Base-by-base conservation (phyloP, 2,888 invertebrate species). In the Notodonta dromedarius region DNA sequence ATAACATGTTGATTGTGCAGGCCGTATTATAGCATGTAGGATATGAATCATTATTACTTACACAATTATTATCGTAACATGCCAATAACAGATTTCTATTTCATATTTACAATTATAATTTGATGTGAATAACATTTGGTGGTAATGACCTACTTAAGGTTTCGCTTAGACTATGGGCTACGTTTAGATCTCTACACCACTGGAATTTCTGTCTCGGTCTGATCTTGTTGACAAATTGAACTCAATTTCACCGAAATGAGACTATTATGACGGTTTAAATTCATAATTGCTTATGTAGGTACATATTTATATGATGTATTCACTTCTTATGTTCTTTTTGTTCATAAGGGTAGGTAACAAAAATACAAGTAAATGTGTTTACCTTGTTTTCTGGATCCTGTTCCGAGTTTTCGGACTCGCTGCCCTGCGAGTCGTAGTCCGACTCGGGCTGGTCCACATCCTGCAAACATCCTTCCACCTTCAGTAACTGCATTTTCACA, bases 331-430 rank as follows among this genome's bases (percentile, higher is more conserved):
- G 35, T 35, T 35, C 7, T 50, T 11, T 50, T 50, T 11, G 9
- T n/a, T 7, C 8, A 12, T 50, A 14, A 5, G 50, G 13, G 14
- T 42, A 42, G 12, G 24, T 50, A 51, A 51, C 24, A 24, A 16
- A 51, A 40, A 40, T 7, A 40, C 14, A 56, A 58, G 44, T 5
- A 42, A 16, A 35, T 24, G 35, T 63, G 51, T 42, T 69, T 84
- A 95, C 96, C 94, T 97, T 96, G 56, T 95, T 96, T 82, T 97
- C 97, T 0, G 96, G 96, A 84, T 96, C 96, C 61, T 95, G 90
- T 73, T 96, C 96, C 66, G 94, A 94, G 78, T 88, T 94, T 55
- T 94, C 93, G 61, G 93, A 90, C 52, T 92, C 91, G 66, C 94
- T 94, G 12, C 89, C 92, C 54, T 87, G 89, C 2, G 94, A 94